phyloP scores from a whole-genome alignment of 2,888 invertebrate species.

The Synanthedon myopaeformis region DNA sequence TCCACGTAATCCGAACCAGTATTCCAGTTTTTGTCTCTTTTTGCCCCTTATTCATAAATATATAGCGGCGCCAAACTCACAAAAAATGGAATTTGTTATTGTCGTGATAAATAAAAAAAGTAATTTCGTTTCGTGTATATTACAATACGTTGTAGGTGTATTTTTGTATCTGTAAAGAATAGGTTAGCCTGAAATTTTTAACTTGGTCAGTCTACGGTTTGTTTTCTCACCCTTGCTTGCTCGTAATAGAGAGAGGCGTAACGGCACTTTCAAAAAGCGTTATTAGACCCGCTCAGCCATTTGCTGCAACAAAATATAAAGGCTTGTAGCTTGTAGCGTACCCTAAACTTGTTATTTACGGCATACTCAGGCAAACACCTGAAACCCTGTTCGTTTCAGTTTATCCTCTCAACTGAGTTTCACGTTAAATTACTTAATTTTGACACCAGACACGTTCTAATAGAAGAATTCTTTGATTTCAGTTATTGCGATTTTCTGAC shows the following conservation, averaged over 20 bases:
- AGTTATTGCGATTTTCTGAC: too few relatives aligned
- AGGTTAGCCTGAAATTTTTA: too few relatives aligned
- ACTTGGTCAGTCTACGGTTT: background rate
- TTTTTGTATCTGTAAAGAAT: too few relatives aligned
- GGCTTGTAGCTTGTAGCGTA: background rate
- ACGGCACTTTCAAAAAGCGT: slow-evolving; percentile 18
- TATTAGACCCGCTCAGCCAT: slow-evolving; percentile 17
- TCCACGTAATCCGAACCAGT: slow-evolving; percentile 16
- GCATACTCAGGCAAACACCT: slow-evolving; percentile 1
- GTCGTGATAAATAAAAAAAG: background rate
- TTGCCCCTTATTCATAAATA: slow-evolving; percentile 4
- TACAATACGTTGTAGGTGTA: too few relatives aligned
- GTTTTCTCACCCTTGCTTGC: background rate
- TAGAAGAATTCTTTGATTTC: too few relatives aligned
- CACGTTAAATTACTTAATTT: background rate
- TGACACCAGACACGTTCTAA: too few relatives aligned
- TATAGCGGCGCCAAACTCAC: background rate
- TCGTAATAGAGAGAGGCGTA: slow-evolving; percentile 17
- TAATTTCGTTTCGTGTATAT: background rate
- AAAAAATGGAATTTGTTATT: background rate
- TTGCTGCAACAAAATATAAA: slow-evolving; percentile 21
- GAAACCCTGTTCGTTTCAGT: background rate
- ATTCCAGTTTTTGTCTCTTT: slow-evolving; percentile 12
- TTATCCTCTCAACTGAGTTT: background rate
- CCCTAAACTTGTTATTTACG: slow-evolving; percentile 1